Conservation (phyloP, 2,888 invertebrate genomes). For the Neocrepidodera transversa region DNA sequence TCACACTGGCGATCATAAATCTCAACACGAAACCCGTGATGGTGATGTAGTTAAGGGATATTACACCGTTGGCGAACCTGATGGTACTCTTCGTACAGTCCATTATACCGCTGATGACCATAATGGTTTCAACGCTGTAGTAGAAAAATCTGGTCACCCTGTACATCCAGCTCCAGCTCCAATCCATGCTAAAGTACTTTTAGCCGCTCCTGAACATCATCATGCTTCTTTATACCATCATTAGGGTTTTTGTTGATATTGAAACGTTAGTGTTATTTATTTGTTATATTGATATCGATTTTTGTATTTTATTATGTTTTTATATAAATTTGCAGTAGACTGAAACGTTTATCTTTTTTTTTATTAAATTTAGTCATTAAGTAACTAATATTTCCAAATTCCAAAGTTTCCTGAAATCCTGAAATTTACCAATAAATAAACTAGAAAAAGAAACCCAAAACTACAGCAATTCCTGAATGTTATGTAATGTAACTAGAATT, state of each 20-base stretch:
- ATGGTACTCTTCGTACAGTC: conserved; percentile 51
- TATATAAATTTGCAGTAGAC: conserved; percentile 8
- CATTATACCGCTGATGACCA: conserved; percentile 52
- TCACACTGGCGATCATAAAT: conserved; percentile 67
- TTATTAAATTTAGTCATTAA: neutral
- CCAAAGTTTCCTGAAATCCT: too few relatives aligned
- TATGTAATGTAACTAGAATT: too few relatives aligned
- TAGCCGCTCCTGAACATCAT: conserved; percentile 28
- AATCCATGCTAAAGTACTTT: conserved; percentile 28
- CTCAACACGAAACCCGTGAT: conserved; percentile 66
- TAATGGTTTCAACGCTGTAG: conserved; percentile 63
- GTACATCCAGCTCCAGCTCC: conserved; percentile 52
- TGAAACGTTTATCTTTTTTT: conserved; percentile 4
- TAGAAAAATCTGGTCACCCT: conserved; percentile 70
- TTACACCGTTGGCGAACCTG: conserved; percentile 51
- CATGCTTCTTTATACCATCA: conserved; percentile 6
- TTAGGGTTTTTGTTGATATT: neutral
- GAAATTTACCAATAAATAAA: too few relatives aligned
- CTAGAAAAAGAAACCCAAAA: too few relatives aligned
- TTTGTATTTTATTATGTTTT: conserved; percentile 4
- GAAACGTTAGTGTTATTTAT: neutral
- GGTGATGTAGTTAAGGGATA: conserved; percentile 64
- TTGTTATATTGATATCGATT: neutral
- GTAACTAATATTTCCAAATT: too few relatives aligned
- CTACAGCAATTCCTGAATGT: too few relatives aligned